phyloP scores from a whole-genome alignment of 2,113 vertebrate species.

The Strix uralensis region DNA sequence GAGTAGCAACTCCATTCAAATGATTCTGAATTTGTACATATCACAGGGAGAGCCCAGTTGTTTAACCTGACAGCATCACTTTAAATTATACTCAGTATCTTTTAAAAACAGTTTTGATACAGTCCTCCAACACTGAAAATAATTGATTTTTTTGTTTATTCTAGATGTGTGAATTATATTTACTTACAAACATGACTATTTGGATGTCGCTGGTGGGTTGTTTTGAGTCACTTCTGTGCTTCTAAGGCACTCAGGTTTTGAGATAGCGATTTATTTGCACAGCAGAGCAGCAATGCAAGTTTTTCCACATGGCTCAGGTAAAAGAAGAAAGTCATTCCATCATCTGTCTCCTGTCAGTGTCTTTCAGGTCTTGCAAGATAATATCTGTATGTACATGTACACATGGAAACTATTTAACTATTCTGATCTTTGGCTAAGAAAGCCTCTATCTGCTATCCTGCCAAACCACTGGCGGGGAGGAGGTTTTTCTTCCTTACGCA shows the following conservation, averaged over 20 bases:
- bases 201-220: not conserved
- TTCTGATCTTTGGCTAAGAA: not conserved
- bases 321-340: not conserved
- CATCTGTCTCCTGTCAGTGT: not conserved
- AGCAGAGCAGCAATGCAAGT: not conserved
- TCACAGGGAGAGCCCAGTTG: not conserved
- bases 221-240: not conserved
- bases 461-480: not conserved
- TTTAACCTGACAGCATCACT: not conserved
- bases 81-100: not conserved
- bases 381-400: not conserved
- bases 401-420: constrained; percentile 26
- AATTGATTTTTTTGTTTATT: not conserved
- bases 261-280: rapidly evolving
- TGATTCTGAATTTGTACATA: not conserved
- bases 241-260: not conserved
- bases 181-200: not conserved
- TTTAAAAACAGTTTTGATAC: not conserved
- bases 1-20: not conserved
- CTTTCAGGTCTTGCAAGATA: not conserved
- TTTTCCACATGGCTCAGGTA: not conserved
- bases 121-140: not conserved
- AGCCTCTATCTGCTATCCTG: not conserved
- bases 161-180: not conserved
- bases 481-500: not conserved